Conservation (phyloP, 2,113 vertebrate genomes). For the Daboia siamensis region DNA sequence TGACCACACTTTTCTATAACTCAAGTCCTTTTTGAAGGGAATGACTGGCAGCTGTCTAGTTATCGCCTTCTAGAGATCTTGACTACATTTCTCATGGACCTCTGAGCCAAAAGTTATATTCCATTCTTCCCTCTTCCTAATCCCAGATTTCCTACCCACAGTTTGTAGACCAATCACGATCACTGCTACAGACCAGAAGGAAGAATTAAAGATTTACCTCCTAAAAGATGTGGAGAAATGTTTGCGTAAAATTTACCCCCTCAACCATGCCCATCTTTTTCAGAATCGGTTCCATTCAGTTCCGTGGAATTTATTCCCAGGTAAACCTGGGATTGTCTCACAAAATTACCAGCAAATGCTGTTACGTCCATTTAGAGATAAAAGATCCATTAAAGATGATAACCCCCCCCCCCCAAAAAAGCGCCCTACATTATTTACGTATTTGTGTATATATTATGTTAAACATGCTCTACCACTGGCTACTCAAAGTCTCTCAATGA, state of each 20-base stretch:
- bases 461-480: neutral
- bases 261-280: neutral
- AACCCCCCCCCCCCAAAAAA: neutral
- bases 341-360: neutral
- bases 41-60: too few species aligned
- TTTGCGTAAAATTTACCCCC: neutral
- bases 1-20: too few species aligned
- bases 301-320: neutral
- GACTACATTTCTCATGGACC: too few species aligned
- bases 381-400: neutral
- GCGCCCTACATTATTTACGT: neutral
- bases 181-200: too few species aligned
- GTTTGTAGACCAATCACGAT: too few species aligned
- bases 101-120: too few species aligned
- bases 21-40: too few species aligned
- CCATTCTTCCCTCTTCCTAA: too few species aligned
- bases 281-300: neutral
- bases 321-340: neutral
- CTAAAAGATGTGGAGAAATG: neutral
- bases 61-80: too few species aligned
- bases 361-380: neutral
- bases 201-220: neutral
- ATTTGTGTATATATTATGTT: neutral
- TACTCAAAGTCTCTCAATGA: neutral
- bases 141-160: too few species aligned